These are phyloP conservation scores for Germaria angustata DNA, from an alignment of 2,888 invertebrate genomes.

Conservation along the genomic window DNA sequence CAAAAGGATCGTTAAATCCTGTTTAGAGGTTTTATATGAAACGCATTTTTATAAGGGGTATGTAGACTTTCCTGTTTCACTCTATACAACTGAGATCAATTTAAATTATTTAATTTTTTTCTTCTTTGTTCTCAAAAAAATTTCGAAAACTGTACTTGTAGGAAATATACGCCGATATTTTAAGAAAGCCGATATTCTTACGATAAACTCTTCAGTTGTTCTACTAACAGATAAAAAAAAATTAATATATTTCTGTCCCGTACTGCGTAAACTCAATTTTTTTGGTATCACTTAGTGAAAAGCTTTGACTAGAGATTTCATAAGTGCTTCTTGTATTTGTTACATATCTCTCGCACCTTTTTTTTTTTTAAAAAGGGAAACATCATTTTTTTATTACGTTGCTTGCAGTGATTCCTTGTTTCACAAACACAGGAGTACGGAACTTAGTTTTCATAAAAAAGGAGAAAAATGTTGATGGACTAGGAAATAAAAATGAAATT, in stretches of 20 bases:
- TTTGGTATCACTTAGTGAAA: constrained; percentile 68
- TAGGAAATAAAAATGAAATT: constrained; percentile 51
- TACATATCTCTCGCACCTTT: constrained; percentile 17
- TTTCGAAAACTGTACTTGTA: too few species aligned
- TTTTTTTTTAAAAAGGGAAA: constrained; percentile 70
- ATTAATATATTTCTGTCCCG: constrained; percentile 40
- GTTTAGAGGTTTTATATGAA: too few species aligned
- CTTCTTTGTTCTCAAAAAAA: too few species aligned
- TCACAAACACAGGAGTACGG: constrained; percentile 1
- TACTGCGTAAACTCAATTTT: constrained; percentile 47
- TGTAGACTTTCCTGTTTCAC: too few species aligned
- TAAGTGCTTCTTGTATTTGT: constrained; percentile 64
- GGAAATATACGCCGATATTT: too few species aligned
- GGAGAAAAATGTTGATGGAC: constrained; percentile 22
- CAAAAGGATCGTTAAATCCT: too few species aligned
- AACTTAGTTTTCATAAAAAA: not conserved
- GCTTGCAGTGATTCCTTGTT: constrained; percentile 50
- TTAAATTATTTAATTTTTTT: too few species aligned
- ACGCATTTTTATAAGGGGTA: too few species aligned
- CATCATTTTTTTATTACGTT: constrained; percentile 1
- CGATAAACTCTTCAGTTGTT: too few species aligned
- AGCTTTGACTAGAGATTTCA: constrained; percentile 78
- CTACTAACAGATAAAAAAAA: too few species aligned
- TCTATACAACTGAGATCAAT: too few species aligned
- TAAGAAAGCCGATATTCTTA: too few species aligned